These are phyloP conservation scores for Congeria kusceri DNA, from an alignment of 2,888 invertebrate species.

Conservation along the genomic window DNA sequence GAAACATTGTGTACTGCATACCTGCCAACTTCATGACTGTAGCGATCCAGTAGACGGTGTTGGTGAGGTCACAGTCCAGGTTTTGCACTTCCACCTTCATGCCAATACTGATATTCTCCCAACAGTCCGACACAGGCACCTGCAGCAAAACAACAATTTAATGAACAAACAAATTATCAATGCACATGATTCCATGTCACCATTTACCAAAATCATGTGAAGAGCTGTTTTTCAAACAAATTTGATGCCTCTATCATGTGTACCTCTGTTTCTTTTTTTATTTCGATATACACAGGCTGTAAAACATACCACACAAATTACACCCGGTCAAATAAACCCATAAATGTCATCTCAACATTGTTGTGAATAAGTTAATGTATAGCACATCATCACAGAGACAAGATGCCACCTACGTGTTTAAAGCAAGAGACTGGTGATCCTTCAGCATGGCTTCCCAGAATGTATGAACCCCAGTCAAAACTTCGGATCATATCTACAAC, in stretches of 20 bases:
- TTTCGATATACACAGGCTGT: no score
- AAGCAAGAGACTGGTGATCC: conserved; percentile 93
- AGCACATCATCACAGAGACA: no score
- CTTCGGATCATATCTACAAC: conserved; percentile 69
- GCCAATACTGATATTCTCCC: conserved; percentile 81
- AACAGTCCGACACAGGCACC: conserved; percentile 81
- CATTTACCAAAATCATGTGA: no score
- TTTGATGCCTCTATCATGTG: no score
- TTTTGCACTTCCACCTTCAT: conserved; percentile 83
- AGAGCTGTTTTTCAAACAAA: no score
- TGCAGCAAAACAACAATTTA: conserved; percentile 32
- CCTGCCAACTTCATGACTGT: conserved; percentile 96
- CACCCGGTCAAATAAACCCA: no score
- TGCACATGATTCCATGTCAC: no score
- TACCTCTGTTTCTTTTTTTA: no score
- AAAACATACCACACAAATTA: no score
- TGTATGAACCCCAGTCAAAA: conserved; percentile 92
- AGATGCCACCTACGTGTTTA: conserved; percentile 86
- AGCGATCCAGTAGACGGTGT: conserved; percentile 96
- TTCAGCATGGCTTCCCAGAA: conserved; percentile 88
- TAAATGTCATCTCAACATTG: no score
- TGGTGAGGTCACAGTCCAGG: conserved; percentile 89
- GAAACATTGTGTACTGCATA: conserved; percentile 65
- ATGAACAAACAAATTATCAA: no score
- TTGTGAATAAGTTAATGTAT: no score